Evolutionary conservation across 2,797 vertebrate species (phyloP).

Genomic region (Neomorphus geoffroyi): DNA sequence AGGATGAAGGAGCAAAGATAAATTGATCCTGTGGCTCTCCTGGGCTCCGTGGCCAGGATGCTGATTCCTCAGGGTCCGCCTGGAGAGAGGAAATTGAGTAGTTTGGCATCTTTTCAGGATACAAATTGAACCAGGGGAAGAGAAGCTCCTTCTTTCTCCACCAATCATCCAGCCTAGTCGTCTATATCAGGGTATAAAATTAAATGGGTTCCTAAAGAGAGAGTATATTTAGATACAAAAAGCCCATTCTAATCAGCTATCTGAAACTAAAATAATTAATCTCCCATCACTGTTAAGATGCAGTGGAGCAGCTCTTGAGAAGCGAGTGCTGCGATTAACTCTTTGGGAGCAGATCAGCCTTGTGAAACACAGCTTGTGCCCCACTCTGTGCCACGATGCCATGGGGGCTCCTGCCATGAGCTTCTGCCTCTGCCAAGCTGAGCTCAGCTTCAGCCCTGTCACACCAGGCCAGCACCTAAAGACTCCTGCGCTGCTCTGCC

Average conservation of each 20-base stretch:
- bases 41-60: neutral
- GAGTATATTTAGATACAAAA: constrained; percentile 57
- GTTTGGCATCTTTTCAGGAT: constrained; percentile 58
- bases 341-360: neutral
- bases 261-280: constrained; percentile 58
- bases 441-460: neutral
- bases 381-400: accelerated
- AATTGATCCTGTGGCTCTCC: neutral
- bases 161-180: constrained; percentile 65
- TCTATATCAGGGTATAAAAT: constrained; percentile 63
- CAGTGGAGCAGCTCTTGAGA: neutral
- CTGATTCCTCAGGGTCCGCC: neutral
- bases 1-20: accelerated
- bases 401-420: neutral
- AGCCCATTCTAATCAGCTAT: constrained; percentile 39
- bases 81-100: neutral
- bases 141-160: constrained; percentile 36
- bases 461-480: accelerated
- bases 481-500: neutral
- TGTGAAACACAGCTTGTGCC: accelerated
- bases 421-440: neutral
- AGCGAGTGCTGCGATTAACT: neutral
- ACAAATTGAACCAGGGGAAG: constrained; percentile 54
- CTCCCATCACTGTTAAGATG: constrained; percentile 52
- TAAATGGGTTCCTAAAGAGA: constrained; percentile 60